Conservation (phyloP, 2,113 vertebrate species). For the Quiscalus mexicanus region DNA sequence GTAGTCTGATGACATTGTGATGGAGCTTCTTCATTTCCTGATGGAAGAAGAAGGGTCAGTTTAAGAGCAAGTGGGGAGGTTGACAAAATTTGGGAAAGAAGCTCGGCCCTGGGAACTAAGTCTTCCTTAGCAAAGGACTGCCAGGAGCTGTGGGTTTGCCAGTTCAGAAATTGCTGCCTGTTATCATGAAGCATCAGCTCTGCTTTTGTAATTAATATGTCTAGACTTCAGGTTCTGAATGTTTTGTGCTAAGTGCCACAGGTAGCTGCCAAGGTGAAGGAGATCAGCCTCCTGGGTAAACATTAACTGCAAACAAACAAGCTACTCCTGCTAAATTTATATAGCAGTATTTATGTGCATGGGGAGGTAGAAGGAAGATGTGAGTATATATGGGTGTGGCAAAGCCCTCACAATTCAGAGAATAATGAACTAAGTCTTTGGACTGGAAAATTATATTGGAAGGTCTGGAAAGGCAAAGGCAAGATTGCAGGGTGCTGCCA, state of each 20-base stretch:
- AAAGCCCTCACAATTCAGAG: background rate
- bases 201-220: background rate
- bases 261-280: background rate
- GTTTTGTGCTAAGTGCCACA: background rate
- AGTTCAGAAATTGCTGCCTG: background rate
- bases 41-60: background rate
- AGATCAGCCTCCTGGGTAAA: slow-evolving; percentile 7
- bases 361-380: background rate
- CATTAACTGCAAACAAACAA: background rate
- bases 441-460: background rate
- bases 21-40: background rate
- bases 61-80: background rate
- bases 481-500: background rate
- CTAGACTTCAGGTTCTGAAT: background rate
- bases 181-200: background rate
- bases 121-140: background rate
- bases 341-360: background rate
- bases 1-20: rapidly evolving
- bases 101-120: background rate
- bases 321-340: background rate
- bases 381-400: background rate
- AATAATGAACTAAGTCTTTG: background rate
- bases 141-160: background rate
- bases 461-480: background rate
- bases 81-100: background rate